Evolutionary conservation across 53 echinoderm and acorn worm genomes (phyloP).

Genomic region (Crossaster papposus): DNA sequence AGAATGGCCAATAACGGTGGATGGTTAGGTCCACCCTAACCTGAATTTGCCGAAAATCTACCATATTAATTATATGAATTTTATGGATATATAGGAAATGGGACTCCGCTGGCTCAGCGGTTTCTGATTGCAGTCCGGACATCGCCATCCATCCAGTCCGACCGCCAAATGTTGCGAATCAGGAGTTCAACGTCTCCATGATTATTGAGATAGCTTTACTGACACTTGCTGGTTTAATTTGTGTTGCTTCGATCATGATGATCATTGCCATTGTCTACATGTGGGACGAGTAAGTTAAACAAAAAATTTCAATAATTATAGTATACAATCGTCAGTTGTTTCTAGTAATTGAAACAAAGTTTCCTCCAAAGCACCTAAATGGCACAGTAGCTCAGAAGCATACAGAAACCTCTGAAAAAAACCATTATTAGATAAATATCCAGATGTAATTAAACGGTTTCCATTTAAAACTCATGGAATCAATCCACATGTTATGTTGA

Average conservation of each 20-base stretch:
- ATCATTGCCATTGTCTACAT: conserved; percentile 40
- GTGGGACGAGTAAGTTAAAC: conserved; percentile 46
- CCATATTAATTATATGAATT: neutral
- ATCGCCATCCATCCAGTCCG: neutral
- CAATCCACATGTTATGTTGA: too few species aligned
- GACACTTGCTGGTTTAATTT: conserved; percentile 11
- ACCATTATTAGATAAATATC: too few species aligned
- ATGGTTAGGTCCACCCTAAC: too few species aligned
- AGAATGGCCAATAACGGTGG: too few species aligned
- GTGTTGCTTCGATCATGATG: conserved; percentile 29
- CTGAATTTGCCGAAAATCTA: too few species aligned
- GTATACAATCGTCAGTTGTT: neutral
- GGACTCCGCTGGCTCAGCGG: neutral
- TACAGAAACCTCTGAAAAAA: neutral
- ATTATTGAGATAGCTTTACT: conserved; percentile 12
- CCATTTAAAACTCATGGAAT: too few species aligned
- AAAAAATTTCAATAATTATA: too few species aligned
- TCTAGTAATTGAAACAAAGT: neutral
- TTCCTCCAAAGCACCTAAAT: neutral
- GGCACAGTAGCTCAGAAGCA: neutral
- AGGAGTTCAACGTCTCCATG: conserved; percentile 12
- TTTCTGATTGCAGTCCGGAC: conserved; percentile 9
- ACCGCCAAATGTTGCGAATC: neutral
- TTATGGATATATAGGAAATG: neutral
- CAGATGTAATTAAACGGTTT: too few species aligned